Conservation (phyloP, 2,888 invertebrate genomes). For the Leuctra nigra region DNA sequence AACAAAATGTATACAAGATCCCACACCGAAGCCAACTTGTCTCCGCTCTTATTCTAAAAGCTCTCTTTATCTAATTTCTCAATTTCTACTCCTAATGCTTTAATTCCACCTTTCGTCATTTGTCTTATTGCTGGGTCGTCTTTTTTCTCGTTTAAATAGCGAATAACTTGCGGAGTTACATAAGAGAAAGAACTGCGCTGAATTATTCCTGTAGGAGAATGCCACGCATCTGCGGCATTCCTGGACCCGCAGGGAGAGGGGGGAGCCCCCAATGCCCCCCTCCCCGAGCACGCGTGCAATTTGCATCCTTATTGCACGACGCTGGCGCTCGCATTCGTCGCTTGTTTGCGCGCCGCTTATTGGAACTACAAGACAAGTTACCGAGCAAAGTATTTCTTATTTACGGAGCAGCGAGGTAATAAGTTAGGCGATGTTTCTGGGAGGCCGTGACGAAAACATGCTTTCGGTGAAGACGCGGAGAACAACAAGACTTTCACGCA, state of each 20-base stretch:
- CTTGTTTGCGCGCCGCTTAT: neutral
- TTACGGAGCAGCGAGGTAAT: no score
- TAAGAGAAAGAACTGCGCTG: neutral
- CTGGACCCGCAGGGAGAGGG: neutral
- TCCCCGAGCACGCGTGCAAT: neutral
- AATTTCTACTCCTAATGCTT: neutral
- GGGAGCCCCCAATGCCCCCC: neutral
- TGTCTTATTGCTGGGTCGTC: no score
- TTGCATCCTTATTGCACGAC: slow-evolving; percentile 15
- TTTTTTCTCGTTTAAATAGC: no score
- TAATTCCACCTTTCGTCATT: no score
- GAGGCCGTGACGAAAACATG: no score
- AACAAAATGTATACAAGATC: no score
- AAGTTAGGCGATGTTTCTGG: no score
- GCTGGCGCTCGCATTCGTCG: neutral
- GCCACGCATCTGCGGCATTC: slow-evolving; percentile 22
- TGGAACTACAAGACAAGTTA: neutral
- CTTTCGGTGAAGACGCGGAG: no score
- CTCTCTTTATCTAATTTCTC: neutral
- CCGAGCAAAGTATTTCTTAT: neutral
- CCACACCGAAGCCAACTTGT: neutral
- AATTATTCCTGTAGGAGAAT: slow-evolving; percentile 19
- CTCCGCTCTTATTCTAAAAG: neutral
- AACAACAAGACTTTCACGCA: no score
- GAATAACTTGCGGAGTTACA: neutral